Evolutionary conservation across 2,113 vertebrate genomes (phyloP).

Genomic region (Tricholaema leucomelas): DNA sequence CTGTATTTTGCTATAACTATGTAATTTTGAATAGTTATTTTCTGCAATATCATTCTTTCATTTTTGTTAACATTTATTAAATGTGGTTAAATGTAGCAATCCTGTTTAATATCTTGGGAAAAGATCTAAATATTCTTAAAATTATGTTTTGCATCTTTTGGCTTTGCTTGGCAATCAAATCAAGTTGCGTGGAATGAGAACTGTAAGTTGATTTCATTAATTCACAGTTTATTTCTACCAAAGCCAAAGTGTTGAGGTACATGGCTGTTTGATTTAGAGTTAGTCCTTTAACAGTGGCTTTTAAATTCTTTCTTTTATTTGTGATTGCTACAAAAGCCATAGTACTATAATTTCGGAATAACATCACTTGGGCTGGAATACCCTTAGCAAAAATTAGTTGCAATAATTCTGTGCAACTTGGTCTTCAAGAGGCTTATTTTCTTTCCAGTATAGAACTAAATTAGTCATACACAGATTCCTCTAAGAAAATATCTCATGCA

Average conservation of each 20-base stretch:
- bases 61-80: background rate
- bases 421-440: background rate
- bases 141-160: background rate
- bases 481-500: background rate
- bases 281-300: background rate
- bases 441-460: background rate
- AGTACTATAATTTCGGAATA: background rate
- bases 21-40: background rate
- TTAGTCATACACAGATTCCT: constrained; percentile 1
- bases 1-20: background rate
- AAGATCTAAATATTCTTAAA: background rate
- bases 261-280: background rate
- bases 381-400: background rate
- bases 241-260: background rate
- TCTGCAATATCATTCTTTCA: background rate
- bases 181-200: background rate
- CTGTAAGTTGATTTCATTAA: background rate
- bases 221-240: background rate
- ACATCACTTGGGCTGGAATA: background rate
- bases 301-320: background rate
- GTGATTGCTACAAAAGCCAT: background rate
- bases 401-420: background rate
- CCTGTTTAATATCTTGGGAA: background rate
- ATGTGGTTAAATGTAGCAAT: background rate
- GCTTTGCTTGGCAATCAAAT: background rate